Base-by-base conservation (phyloP, 2,113 vertebrate species). In the Damaliscus lunatus region DNA sequence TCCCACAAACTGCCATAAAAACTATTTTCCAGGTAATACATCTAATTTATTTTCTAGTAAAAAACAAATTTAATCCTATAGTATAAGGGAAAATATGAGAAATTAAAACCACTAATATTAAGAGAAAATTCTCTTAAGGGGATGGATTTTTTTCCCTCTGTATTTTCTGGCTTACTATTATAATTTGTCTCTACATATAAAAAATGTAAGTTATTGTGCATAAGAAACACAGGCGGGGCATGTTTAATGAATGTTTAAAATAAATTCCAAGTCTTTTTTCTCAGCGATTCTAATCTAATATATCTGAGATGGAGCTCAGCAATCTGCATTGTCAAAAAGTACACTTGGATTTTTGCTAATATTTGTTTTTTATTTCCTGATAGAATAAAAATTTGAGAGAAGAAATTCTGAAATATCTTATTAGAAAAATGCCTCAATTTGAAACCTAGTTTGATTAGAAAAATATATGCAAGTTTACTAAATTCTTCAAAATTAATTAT, bases 21-120 rank as follows among this genome's bases (percentile, higher is more conserved):
- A 93, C 96, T 55, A 98, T 98, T 96, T 99, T 99, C 53, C 98
- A 97, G 96, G 98, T 98, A 97, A 97, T 19, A 36, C 1, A 15
- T 50, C 40, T 1, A 57, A 16, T 48, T 86, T 4, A 0, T 74
- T 59, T 80, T 89, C 85, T 83, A 59, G 7, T 4, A 23, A 67
- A 29, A 88, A 89, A 25, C 23, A 82, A 50, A 33, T 14, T 40
- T 48, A 88, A 11, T 78, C 74, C 50, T 7, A 19, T 23, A 36
- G 19, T 74, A 27, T 36, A 52, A 57, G 31, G 31, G 86, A 11
- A 89, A 59, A 4, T 17, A 0, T 2, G n/a, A 90, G 4, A 84
- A 29, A 16, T n/a, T 78, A 67, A 90, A 64, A 71, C 59, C 43
- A 74, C 52, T 77, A 33, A 27, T 21, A 33, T 5, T 27, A 50